A percentile compares a stretch with the other conserved stretches of the same genome.
Evolutionary conservation across 2,113 vertebrate species (phyloP).

Genomic region (Tretioscincus oriximinensis): DNA sequence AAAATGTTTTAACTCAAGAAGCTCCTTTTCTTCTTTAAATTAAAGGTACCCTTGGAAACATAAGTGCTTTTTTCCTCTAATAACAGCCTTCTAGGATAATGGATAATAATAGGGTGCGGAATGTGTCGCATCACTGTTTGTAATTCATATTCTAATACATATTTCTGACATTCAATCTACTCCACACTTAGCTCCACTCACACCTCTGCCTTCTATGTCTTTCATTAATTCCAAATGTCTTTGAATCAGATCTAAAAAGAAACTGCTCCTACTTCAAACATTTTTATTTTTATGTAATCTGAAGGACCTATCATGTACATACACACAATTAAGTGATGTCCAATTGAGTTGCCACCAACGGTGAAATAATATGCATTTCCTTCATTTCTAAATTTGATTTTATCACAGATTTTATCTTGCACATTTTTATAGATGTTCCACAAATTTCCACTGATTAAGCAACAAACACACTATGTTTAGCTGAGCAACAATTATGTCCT

Average conservation of each 20-base stretch:
- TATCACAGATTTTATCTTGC: too few relatives aligned
- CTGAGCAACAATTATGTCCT: background rate
- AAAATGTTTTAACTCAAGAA: slow-evolving; percentile 8
- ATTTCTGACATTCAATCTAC: slow-evolving; percentile 28
- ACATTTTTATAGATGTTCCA: too few relatives aligned
- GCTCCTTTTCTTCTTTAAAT: slow-evolving; percentile 15
- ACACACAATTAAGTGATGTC: background rate
- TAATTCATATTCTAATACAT: slow-evolving; percentile 37
- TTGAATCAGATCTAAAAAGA: slow-evolving; percentile 17
- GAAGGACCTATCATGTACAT: background rate
- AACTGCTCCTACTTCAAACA: background rate
- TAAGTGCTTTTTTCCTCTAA: slow-evolving; percentile 32
- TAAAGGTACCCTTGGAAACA: slow-evolving; percentile 22
- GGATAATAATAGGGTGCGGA: slow-evolving; percentile 26
- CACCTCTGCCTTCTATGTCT: slow-evolving; percentile 11
- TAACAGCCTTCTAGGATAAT: slow-evolving; percentile 31
- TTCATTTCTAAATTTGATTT: background rate
- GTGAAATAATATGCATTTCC: background rate
- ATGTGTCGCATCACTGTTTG: slow-evolving; percentile 24
- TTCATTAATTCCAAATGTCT: slow-evolving; percentile 27
- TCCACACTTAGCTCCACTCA: slow-evolving; percentile 22
- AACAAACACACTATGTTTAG: background rate
- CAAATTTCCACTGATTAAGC: background rate
- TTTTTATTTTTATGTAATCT: background rate
- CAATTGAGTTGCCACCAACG: background rate